Evolutionary conservation across 2,888 invertebrate species (phyloP).

Genomic region (Pollenia amentaria): DNA sequence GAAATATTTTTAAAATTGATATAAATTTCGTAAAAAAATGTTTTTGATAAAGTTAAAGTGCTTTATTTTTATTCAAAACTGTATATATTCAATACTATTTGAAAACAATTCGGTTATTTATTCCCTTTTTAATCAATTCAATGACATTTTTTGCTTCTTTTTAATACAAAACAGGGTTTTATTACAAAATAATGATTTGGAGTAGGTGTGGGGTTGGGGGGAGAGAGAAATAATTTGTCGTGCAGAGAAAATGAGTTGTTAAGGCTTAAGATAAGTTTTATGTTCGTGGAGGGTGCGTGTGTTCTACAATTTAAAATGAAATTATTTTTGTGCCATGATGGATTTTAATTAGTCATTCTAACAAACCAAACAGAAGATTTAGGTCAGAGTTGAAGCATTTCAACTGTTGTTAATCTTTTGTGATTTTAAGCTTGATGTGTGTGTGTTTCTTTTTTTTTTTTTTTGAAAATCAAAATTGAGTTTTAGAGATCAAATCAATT

Average conservation of each 20-base stretch:
- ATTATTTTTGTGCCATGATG: slow-evolving; percentile 54
- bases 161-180: slow-evolving; percentile 7
- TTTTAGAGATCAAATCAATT: slow-evolving; percentile 56
- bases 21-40: background rate
- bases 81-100: background rate
- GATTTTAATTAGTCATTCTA: slow-evolving; percentile 63
- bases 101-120: slow-evolving; percentile 5
- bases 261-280: background rate
- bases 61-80: background rate
- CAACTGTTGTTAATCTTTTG: slow-evolving; percentile 49
- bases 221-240: too few relatives aligned
- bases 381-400: slow-evolving; percentile 67
- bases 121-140: background rate
- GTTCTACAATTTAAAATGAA: slow-evolving; percentile 36
- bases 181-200: too few relatives aligned
- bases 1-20: too few relatives aligned
- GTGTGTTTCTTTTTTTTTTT: background rate
- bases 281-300: background rate
- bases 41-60: too few relatives aligned
- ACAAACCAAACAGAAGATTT: slow-evolving; percentile 57
- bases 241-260: too few relatives aligned
- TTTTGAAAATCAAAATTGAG: background rate
- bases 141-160: slow-evolving; percentile 47
- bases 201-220: too few relatives aligned
- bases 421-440: slow-evolving; percentile 8